Evolutionary conservation across 2,113 vertebrate species (phyloP), one percentile per base, ranked within the genome.

Genomic region (Microtus pennsylvanicus): DNA sequence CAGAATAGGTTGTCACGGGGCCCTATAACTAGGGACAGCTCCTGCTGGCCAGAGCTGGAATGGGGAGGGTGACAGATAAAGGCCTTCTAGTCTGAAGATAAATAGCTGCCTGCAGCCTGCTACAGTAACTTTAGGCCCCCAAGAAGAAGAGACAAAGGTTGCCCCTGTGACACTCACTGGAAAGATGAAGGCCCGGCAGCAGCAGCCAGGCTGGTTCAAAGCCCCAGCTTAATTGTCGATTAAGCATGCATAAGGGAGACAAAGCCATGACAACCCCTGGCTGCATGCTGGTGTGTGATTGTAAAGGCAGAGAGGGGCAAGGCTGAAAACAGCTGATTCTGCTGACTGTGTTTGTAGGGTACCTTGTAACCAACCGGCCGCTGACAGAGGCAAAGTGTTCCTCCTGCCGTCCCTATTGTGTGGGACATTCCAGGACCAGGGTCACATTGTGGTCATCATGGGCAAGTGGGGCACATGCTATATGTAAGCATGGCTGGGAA

Each of bases 301-400:
- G 99, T 99, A 96, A 92, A 98, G 97, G 98, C 96, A 72, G 97
- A 98, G 96, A 98, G 98, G 98, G 99, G 98, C 97, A 97, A 99
- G 98, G 99, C 99, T 98, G 99, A 99, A 99, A 99, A 99, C 99
- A 99, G 99, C 99, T 99, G 99, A 99, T 99, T 99, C 96, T 99
- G 99, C 99, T 99, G 98, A 99, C 99, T 98, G 99, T 98, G 98
- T 98, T 99, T 98, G 99, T 98, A 98, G 99, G 99, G 99, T 98
- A 99, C 98, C 99, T 99, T 99, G 99, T 99, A 99, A 99, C 99
- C 99, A 98, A 99, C 99, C 98, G 97, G 98, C 96, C 94, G 94
- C 65, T 98, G 98, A 98, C 98, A 98, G 98, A 92, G 97, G 97
- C 98, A 98, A 97, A 98, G 98, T 89, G 97, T 97, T 97, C 97